Base-by-base conservation (phyloP, 1,140 invertebrate species). In the Stratiolaelaps scimitus region DNA sequence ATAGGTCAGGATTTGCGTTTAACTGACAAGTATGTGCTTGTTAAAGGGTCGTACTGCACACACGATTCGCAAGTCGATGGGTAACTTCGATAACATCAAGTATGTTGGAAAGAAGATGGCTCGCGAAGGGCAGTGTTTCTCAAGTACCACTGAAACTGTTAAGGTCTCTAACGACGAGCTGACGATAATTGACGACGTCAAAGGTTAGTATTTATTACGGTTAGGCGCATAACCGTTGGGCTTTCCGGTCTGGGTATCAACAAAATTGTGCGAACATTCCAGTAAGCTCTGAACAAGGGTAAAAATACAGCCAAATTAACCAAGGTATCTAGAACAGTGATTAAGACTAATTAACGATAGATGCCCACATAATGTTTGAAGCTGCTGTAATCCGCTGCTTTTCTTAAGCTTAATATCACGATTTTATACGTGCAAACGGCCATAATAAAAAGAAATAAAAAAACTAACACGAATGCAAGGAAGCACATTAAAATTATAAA, bases 101-200 rank as follows among this genome's bases (percentile, higher is more conserved):
- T 72, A 69, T 67, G 72, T 74, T 23, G 69, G 72, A 2, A 74
- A 74, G 64, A 71, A 71, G 64, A 72, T 75, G 69, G 70, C 73
- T 20, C 47, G 73, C 30, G 71, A 74, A 68, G 73, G 73, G 15
- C 72, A 73, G 43, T 71, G 71, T 48, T 75, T 74, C 73, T 86
- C 4, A 85, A 87, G 73, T 77, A 87, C 64, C 81, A 83, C 19
- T 74, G 78, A 64, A 87, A 88, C 72, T 77, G 81, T 0, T 82
- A 84, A 71, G 87, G 85, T 74, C 81, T 83, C 1, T 74, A 83
- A 65, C 84, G 48, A 70, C 10, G 53, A 71, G 28, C 56, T 68
- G 15, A 29, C 68, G 26, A 28, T 44, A 43, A 56, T 67, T 23
- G 19, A 30, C 17, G 53, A 60, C 53, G 26, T 67, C 17, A 68